Evolutionary conservation across 2,888 invertebrate species (phyloP).

Genomic region (Tetragonisca angustula): DNA sequence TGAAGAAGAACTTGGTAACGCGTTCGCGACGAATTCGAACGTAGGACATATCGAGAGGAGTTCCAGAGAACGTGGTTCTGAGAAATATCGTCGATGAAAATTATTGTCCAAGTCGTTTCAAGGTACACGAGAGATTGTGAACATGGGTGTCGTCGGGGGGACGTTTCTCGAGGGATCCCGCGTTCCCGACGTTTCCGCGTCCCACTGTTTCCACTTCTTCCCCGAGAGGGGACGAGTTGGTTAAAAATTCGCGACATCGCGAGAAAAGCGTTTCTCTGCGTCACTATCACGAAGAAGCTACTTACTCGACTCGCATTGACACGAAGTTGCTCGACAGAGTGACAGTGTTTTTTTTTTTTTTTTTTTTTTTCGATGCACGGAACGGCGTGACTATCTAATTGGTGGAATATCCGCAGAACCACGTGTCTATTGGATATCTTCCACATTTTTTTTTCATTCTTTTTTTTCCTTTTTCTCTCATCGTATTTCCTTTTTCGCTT

Average conservation of each 20-base stretch:
- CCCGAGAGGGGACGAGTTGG: too few relatives aligned
- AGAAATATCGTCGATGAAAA: conserved; percentile 52
- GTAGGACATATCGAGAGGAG: conserved; percentile 12
- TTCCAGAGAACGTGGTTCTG: conserved; percentile 60
- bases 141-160: conserved; percentile 11
- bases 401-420: conserved; percentile 57
- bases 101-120: conserved; percentile 56
- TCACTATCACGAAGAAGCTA: neutral
- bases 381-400: neutral
- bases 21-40: conserved; percentile 29
- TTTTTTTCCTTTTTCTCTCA: neutral
- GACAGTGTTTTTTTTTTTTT: neutral
- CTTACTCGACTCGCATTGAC: neutral
- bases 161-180: neutral
- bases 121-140: conserved; percentile 38
- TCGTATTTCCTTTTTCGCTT: too few relatives aligned
- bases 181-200: neutral
- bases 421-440: conserved; percentile 46
- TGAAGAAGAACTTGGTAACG: neutral
- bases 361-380: too few relatives aligned
- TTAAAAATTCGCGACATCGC: too few relatives aligned
- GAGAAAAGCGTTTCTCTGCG: neutral
- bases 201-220: too few relatives aligned
- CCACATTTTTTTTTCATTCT: neutral
- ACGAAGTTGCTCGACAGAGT: neutral